Evolutionary conservation across 2,113 vertebrate genomes (phyloP).

Genomic region (Orthochromis indermauri): DNA sequence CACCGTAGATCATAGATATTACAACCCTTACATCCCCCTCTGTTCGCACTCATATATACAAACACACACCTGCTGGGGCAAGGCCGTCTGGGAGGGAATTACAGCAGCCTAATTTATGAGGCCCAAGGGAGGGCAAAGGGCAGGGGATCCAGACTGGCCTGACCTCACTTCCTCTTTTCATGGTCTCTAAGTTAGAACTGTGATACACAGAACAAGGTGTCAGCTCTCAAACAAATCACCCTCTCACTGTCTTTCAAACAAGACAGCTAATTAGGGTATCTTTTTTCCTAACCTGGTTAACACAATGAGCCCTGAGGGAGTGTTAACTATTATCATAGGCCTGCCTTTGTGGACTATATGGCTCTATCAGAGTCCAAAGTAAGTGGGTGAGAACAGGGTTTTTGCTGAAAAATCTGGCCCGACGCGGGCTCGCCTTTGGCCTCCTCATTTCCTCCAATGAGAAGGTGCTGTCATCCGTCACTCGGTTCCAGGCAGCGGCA

Average conservation of each 20-base stretch:
- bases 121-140: conserved; percentile 66
- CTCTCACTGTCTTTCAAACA: conserved; percentile 16
- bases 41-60: conserved; percentile 68
- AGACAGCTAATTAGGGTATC: background rate
- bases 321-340: background rate
- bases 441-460: conserved; percentile 69
- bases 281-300: background rate
- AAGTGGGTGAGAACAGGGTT: conserved; percentile 32
- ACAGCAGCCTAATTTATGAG: conserved; percentile 72
- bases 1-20: conserved; percentile 70
- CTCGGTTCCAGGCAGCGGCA: conserved; percentile 65
- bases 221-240: background rate
- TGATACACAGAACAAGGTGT: conserved; percentile 12
- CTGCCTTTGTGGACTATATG: background rate
- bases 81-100: conserved; percentile 69
- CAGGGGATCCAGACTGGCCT: conserved; percentile 63
- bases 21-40: conserved; percentile 54
- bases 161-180: conserved; percentile 67
- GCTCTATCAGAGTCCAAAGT: background rate
- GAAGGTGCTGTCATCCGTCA: conserved; percentile 73
- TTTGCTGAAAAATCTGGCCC: conserved; percentile 26
- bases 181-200: conserved; percentile 20
- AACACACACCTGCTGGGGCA: conserved; percentile 75
- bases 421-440: conserved; percentile 40
- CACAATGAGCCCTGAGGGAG: conserved; percentile 1